phyloP scores from a whole-genome alignment of 2,113 vertebrate genomes.

The Irena cyanogastra region DNA sequence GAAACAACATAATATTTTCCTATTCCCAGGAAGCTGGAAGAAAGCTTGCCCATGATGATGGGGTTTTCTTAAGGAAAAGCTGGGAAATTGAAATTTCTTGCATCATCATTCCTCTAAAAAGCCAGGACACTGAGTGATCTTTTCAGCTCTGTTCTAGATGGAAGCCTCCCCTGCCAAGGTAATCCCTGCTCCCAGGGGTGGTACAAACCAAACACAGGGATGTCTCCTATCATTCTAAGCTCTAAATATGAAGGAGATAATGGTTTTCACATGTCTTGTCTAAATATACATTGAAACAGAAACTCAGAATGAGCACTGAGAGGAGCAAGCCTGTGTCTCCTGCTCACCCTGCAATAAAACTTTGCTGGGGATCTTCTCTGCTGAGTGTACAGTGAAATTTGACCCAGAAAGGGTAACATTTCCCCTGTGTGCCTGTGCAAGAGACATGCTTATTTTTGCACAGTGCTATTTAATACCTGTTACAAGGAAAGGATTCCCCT shows the following conservation, averaged over 20 bases:
- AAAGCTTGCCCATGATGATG: neutral
- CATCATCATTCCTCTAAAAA: neutral
- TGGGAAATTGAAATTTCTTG: neutral
- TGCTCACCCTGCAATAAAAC: neutral
- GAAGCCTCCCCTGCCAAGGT: neutral
- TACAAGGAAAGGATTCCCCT: neutral
- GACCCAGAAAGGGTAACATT: neutral
- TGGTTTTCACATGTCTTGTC: neutral
- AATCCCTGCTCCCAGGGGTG: conserved; percentile 4
- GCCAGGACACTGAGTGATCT: neutral
- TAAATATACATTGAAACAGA: neutral
- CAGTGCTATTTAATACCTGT: conserved; percentile 10
- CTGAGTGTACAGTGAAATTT: conserved; percentile 8
- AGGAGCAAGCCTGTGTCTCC: neutral
- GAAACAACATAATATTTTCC: neutral
- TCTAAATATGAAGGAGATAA: neutral
- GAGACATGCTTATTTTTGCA: neutral
- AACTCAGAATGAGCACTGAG: neutral
- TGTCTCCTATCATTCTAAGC: neutral
- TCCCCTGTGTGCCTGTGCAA: neutral
- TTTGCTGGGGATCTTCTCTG: neutral
- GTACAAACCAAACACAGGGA: neutral
- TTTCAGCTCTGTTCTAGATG: neutral
- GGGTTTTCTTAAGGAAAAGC: neutral
- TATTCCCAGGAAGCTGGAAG: neutral